These are phyloP conservation scores for Cylloceria caligata DNA, from an alignment of 2,888 invertebrate species.

Conservation along the genomic window DNA sequence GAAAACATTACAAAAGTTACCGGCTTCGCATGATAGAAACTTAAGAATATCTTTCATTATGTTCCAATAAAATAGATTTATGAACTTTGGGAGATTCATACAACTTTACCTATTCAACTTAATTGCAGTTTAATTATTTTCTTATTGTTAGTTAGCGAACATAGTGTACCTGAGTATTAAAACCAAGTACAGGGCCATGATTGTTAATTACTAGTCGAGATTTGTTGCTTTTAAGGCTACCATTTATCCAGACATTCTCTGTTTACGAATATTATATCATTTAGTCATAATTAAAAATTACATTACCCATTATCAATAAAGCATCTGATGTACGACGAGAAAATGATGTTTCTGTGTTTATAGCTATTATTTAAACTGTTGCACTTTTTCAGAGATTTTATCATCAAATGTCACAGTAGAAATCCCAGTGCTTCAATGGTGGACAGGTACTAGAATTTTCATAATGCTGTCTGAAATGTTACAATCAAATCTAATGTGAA, in stretches of 20 bases:
- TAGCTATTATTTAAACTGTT: neutral
- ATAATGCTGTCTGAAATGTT: neutral
- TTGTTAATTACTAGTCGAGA: too few species aligned
- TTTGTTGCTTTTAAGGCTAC: too few species aligned
- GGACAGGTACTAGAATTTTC: conserved; percentile 80
- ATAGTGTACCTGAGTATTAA: neutral
- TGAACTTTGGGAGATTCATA: neutral
- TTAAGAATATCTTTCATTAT: neutral
- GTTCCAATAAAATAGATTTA: neutral
- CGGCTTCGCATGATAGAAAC: neutral
- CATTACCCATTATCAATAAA: too few species aligned
- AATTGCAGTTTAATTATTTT: too few species aligned
- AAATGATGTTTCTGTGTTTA: too few species aligned
- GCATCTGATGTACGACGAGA: too few species aligned
- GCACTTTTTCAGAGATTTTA: conserved; percentile 82
- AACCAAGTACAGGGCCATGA: neutral
- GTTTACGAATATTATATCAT: too few species aligned
- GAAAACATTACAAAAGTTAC: neutral
- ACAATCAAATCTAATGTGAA: conserved; percentile 2
- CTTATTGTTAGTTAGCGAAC: neutral
- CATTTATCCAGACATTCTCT: too few species aligned
- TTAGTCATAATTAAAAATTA: too few species aligned
- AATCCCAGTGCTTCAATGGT: conserved; percentile 85
- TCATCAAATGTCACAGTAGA: conserved; percentile 85
- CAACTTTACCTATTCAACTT: too few species aligned